phyloP scores from a whole-genome alignment of 2,797 vertebrate species.

The Coracias cyanogaster region DNA sequence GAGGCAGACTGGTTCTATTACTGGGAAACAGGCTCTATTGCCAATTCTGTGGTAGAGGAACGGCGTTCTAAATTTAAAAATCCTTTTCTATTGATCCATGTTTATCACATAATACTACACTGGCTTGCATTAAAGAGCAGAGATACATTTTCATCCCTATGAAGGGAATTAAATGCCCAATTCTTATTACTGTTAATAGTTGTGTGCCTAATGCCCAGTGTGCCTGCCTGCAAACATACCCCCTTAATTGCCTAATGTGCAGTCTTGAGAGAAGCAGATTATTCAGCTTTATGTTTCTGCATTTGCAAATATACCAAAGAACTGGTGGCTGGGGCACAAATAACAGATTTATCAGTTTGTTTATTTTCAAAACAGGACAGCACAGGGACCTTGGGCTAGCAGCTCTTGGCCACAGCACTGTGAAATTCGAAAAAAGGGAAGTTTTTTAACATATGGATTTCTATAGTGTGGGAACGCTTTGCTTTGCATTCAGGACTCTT shows the following conservation, averaged over 20 bases:
- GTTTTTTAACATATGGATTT: constrained; percentile 62
- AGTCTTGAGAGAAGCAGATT: constrained; percentile 61
- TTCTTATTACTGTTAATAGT: constrained; percentile 61
- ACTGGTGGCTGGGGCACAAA: constrained; percentile 27
- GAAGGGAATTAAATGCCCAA: constrained; percentile 70
- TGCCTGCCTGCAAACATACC: constrained; percentile 42
- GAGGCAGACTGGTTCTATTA: constrained; percentile 58
- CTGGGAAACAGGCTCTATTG: constrained; percentile 48
- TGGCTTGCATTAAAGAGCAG: constrained; percentile 23
- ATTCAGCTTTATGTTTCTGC: constrained; percentile 52
- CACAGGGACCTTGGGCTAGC: constrained; percentile 38
- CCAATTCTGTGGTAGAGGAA: constrained; percentile 59
- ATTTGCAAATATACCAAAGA: constrained; percentile 56
- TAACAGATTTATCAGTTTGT: constrained; percentile 60
- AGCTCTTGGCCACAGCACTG: constrained; percentile 49
- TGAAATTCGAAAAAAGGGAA: constrained; percentile 10
- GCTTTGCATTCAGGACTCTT: constrained; percentile 23
- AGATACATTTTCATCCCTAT: constrained; percentile 56
- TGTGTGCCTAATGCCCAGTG: constrained; percentile 44
- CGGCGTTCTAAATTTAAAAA: constrained; percentile 63
- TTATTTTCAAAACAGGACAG: constrained; percentile 69
- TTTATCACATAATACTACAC: constrained; percentile 51
- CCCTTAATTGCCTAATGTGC: constrained; percentile 63
- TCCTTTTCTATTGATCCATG: constrained; percentile 64
- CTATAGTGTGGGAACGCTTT: constrained; percentile 18